phyloP scores from a whole-genome alignment of 2,797 vertebrate genomes.

The Xenentodon cancila region DNA sequence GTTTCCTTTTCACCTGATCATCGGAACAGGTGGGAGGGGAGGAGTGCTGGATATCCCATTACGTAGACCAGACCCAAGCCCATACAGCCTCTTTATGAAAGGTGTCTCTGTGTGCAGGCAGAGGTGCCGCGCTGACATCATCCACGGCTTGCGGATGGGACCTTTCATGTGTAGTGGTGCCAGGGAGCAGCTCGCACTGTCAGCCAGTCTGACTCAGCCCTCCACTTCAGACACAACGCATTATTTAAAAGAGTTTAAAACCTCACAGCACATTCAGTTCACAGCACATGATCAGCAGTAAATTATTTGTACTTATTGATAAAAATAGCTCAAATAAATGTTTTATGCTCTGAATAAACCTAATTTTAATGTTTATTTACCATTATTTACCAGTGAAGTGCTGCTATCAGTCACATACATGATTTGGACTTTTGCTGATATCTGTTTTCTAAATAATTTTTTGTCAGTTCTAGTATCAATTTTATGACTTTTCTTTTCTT shows the following conservation, averaged over 20 bases:
- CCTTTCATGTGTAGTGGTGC: conserved; percentile 61
- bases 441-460: too few species aligned
- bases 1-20: conserved; percentile 58
- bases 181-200: conserved; percentile 59
- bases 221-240: conserved; percentile 51
- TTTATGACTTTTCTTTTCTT: too few species aligned
- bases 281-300: too few species aligned
- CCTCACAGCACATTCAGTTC: too few species aligned
- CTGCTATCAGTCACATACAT: too few species aligned
- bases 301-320: too few species aligned
- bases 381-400: too few species aligned
- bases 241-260: background rate
- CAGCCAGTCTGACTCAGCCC: conserved; percentile 63
- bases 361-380: too few species aligned
- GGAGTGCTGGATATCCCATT: conserved; percentile 54
- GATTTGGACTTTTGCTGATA: too few species aligned
- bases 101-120: conserved; percentile 60
- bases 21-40: conserved; percentile 46
- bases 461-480: too few species aligned
- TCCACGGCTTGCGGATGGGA: conserved; percentile 50
- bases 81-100: conserved; percentile 65
- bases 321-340: too few species aligned
- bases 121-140: conserved; percentile 71
- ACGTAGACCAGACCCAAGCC: conserved; percentile 28
- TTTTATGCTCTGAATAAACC: too few species aligned